A percentile compares a stretch with the other conserved stretches of the same genome.
Evolutionary conservation across 2,797 vertebrate species (phyloP).

Genomic region (Rachycentron canadum): DNA sequence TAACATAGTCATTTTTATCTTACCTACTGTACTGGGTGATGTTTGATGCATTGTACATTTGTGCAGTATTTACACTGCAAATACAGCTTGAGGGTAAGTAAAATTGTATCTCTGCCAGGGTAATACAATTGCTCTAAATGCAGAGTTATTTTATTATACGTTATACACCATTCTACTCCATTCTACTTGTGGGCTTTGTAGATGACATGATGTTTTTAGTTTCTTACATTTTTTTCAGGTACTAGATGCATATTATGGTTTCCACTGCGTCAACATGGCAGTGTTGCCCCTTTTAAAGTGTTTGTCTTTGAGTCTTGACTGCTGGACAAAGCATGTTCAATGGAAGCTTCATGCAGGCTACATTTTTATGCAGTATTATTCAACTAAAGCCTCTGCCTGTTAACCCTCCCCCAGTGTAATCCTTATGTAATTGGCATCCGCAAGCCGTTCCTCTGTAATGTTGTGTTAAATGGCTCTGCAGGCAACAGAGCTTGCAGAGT

Average conservation of each 20-base stretch:
- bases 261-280: not conserved
- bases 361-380: constrained; percentile 64
- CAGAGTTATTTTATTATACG: not conserved
- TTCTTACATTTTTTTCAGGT: not conserved
- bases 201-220: not conserved
- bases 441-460: constrained; percentile 55
- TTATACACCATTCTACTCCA: not conserved
- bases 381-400: constrained; percentile 54
- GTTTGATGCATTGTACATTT: not conserved
- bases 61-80: not conserved
- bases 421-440: constrained; percentile 72
- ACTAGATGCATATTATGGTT: not conserved
- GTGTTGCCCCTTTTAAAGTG: constrained; percentile 16
- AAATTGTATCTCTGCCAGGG: not conserved
- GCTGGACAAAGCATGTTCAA: constrained; percentile 22
- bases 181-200: not conserved
- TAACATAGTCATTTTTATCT: not conserved
- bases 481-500: constrained; percentile 57
- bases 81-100: not conserved
- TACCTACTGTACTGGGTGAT: not conserved
- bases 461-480: constrained; percentile 66
- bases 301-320: constrained; percentile 34
- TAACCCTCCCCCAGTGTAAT: constrained; percentile 66
- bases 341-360: constrained; percentile 41
- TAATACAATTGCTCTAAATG: not conserved